Percentiles rank a stretch among this genome's conserved stretches.
Conservation (phyloP, 2,888 invertebrate species). For the Merodon equestris region DNA sequence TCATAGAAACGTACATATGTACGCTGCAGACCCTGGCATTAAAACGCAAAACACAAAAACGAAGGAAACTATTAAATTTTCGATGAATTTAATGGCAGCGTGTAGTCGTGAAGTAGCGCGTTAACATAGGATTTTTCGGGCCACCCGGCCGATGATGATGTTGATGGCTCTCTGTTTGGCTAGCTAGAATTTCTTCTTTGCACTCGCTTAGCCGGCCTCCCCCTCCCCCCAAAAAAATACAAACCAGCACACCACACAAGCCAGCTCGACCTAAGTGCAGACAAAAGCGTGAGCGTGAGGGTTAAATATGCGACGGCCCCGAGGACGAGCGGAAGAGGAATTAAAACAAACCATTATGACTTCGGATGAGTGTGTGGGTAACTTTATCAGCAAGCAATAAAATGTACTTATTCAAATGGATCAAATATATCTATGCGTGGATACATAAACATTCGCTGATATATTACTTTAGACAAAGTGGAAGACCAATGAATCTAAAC, state of each 20-base stretch:
- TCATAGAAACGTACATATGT: not conserved
- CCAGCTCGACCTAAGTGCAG: constrained; percentile 10
- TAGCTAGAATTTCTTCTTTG: constrained; percentile 4
- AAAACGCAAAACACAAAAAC: constrained; percentile 66
- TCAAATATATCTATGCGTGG: constrained; percentile 7
- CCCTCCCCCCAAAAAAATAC: constrained; percentile 4
- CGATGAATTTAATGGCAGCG: constrained; percentile 67
- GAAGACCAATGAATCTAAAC: constrained; percentile 37
- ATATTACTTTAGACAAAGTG: constrained; percentile 29
- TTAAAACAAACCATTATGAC: constrained; percentile 62
- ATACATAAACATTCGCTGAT: constrained; percentile 51
- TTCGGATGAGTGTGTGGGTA: constrained; percentile 21
- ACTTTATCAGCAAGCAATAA: constrained; percentile 64
- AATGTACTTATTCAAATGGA: constrained; percentile 65
- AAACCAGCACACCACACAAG: not conserved
- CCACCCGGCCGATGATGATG: no score
- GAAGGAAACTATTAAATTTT: constrained; percentile 68
- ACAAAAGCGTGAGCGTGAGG: constrained; percentile 33
- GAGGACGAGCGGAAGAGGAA: constrained; percentile 29
- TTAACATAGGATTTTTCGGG: constrained; percentile 40
- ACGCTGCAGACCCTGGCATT: constrained; percentile 23
- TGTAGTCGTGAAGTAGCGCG: constrained; percentile 36
- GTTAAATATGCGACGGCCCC: not conserved
- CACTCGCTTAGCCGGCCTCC: no score
- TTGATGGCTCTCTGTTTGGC: constrained; percentile 31